These are phyloP conservation scores for Centropristis striata DNA, from an alignment of 2,113 vertebrate species.

Conservation along the genomic window DNA sequence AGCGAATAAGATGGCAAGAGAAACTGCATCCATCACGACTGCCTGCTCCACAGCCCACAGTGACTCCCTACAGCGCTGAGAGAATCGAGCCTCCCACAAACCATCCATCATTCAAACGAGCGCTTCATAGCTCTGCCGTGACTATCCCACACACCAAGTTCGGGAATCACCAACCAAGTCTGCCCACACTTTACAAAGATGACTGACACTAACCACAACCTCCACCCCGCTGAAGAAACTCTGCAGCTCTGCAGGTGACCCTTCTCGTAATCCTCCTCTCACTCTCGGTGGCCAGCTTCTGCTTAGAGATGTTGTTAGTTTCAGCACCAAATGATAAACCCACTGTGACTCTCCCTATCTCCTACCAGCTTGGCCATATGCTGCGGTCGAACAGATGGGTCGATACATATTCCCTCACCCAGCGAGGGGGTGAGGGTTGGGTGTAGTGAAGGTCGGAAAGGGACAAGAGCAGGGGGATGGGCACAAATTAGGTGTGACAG, in stretches of 20 bases:
- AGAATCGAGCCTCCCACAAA: slow-evolving; percentile 66
- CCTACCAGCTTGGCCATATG: slow-evolving; percentile 41
- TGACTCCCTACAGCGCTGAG: slow-evolving; percentile 52
- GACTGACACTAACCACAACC: slow-evolving; percentile 1
- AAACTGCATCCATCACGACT: slow-evolving; percentile 61
- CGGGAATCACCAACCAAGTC: slow-evolving; percentile 51
- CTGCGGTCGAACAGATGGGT: slow-evolving; percentile 60
- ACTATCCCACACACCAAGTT: slow-evolving; percentile 50
- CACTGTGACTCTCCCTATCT: slow-evolving; percentile 27
- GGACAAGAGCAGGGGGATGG: slow-evolving; percentile 37
- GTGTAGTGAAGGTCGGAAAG: slow-evolving; percentile 23
- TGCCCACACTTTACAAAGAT: slow-evolving; percentile 30
- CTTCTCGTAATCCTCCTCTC: not conserved
- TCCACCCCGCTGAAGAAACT: slow-evolving; percentile 15
- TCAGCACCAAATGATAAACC: slow-evolving; percentile 34
- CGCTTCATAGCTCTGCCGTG: slow-evolving; percentile 40
- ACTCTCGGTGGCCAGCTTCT: not conserved
- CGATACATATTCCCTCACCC: slow-evolving; percentile 49
- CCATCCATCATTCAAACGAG: slow-evolving; percentile 62
- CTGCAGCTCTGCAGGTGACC: not conserved
- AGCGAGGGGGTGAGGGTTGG: slow-evolving; percentile 35
- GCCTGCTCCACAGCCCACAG: slow-evolving; percentile 60
- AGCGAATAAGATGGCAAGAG: slow-evolving; percentile 58
- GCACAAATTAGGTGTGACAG: slow-evolving; percentile 14
- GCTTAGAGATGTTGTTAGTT: slow-evolving; percentile 33